Percentiles rank a stretch among this genome's conserved stretches.
These are phyloP conservation scores for Vandiemenella viatica DNA, from an alignment of 2,888 invertebrate genomes.

Conservation along the genomic window DNA sequence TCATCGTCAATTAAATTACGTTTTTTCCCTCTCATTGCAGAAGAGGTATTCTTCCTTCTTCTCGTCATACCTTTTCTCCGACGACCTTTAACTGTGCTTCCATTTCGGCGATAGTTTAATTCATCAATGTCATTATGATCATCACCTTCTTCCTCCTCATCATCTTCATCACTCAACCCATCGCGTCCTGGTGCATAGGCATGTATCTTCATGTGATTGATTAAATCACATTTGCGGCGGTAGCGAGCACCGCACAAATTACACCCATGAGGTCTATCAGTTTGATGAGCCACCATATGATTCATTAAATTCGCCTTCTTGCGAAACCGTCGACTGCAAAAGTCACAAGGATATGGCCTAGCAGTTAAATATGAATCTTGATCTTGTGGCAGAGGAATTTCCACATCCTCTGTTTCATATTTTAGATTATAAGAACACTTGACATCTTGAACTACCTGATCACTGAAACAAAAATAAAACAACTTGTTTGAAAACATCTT, in stretches of 20 bases:
- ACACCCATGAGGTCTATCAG: constrained; percentile 66
- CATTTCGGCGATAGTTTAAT: constrained; percentile 24
- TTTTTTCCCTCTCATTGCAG: constrained; percentile 20
- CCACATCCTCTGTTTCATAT: constrained; percentile 39
- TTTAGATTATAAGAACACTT: constrained; percentile 2
- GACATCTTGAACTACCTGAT: constrained; percentile 6
- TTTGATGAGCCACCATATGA: constrained; percentile 77
- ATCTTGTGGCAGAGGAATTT: constrained; percentile 65
- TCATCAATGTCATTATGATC: constrained; percentile 38
- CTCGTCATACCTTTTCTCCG: constrained; percentile 28
- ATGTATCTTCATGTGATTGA: constrained; percentile 69
- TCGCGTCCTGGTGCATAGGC: constrained; percentile 55
- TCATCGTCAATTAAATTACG: background rate
- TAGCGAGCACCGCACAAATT: constrained; percentile 70
- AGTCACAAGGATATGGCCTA: constrained; percentile 73
- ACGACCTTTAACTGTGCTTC: constrained; percentile 26
- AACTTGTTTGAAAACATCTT: too few species aligned
- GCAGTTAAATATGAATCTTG: constrained; percentile 53
- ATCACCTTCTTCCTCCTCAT: constrained; percentile 17
- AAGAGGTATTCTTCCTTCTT: constrained; percentile 25
- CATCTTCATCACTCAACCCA: constrained; percentile 21
- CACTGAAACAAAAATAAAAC: constrained; percentile 1
- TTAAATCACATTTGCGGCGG: constrained; percentile 61
- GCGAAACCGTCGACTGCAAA: constrained; percentile 67
- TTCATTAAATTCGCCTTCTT: constrained; percentile 73